Conservation (phyloP, 2,797 vertebrate species). For the Carduelis carduelis region DNA sequence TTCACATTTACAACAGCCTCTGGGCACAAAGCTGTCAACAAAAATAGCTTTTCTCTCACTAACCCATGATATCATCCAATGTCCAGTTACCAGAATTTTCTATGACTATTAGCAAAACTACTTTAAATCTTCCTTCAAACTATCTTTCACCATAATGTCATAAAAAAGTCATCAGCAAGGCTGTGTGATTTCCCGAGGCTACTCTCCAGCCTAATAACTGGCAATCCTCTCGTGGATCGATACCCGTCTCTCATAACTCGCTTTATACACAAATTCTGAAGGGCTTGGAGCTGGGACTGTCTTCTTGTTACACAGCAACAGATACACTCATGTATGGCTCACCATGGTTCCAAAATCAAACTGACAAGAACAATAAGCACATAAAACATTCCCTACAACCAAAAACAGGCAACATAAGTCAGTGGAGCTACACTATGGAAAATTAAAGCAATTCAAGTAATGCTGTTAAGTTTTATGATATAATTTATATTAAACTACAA, state of each 20-base stretch:
- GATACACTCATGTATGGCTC: neutral
- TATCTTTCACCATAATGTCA: neutral
- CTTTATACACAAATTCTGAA: neutral
- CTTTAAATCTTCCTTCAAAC: conserved; percentile 7
- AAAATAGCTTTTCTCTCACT: neutral
- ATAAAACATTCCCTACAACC: neutral
- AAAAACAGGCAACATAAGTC: neutral
- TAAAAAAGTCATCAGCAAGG: neutral
- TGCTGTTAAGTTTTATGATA: neutral
- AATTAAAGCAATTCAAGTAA: neutral
- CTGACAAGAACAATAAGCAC: neutral
- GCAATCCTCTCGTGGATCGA: neutral
- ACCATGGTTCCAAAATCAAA: neutral
- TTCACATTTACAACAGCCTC: neutral
- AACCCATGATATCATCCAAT: neutral
- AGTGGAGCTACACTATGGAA: neutral
- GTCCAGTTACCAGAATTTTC: neutral
- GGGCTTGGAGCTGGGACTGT: neutral
- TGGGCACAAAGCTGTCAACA: neutral
- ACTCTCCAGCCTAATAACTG: neutral
- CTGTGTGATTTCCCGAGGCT: neutral
- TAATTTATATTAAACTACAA: neutral
- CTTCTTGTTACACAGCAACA: neutral
- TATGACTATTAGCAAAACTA: conserved; percentile 1
- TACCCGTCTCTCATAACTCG: neutral